Base-by-base conservation (phyloP, 2,888 invertebrate genomes). In the Trissoscelio sp. region DNA sequence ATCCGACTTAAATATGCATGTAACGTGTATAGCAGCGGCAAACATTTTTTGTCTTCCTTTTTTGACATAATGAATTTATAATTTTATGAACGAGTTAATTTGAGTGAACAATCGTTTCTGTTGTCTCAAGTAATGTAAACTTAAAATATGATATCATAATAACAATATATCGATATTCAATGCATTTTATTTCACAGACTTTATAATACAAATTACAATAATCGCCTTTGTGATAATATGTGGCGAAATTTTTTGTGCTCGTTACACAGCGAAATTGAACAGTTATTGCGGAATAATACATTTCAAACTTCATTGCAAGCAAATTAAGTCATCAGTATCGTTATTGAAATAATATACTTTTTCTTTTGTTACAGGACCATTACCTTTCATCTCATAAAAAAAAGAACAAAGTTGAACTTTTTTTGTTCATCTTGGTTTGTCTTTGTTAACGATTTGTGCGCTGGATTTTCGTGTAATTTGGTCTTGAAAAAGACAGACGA, bases 101-200 rank as follows among this genome's bases (percentile, higher is more conserved):
- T 22, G 34, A 55, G 55, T 18, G 37, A 55, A 5, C 20, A 1
- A 22, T 22, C 12, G 39, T 39, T 57, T 57, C 57, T 39, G 57
- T 57, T 55, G 55, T 34, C 31, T 34, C 18, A 9, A 55, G 20
- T 18, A 12, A 20, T 7, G 39, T 20, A 37, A 24, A 58, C 42
- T 14, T 58, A 24, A 42, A 58, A 58, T 42, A 24, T 14, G 14
- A 37, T 22, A 24, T 20, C 5, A 22, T 24, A 24, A 42, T 58
- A 58, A 58, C 28, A 39, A 22, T 39, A 12, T 34, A 57, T 57
- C 42, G 58, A 58, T 58, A 58, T 58, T 16, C 58, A 42, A 14
- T 24, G 42, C 14, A 24, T 28, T 58, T 58, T 22, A 34, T 58
- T 58, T 42, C 11, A 14, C 20, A 4, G 6, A 39, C 37, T 58